Percentiles rank a stretch among this genome's conserved stretches.
Evolutionary conservation across 2,888 invertebrate species (phyloP).

Genomic region (Cryptocheilus praepositus): DNA sequence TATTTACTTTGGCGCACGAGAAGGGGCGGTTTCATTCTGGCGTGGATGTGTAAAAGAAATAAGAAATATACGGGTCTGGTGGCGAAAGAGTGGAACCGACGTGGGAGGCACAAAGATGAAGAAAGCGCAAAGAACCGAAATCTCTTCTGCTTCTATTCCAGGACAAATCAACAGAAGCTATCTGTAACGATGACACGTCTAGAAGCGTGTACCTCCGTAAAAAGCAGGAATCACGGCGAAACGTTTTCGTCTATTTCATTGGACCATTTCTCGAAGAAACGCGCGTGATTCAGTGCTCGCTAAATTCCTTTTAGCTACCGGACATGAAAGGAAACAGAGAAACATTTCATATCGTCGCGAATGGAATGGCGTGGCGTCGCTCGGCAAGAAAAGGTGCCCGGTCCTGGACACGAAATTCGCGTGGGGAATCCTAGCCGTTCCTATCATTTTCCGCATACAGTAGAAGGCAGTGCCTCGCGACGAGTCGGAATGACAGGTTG

Average conservation of each 20-base stretch:
- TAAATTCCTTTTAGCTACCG: too few species aligned
- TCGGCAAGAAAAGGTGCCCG: too few species aligned
- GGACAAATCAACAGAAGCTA: conserved; percentile 36
- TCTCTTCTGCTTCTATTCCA: conserved; percentile 21
- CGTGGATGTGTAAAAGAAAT: not conserved
- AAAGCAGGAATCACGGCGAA: too few species aligned
- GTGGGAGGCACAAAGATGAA: not conserved
- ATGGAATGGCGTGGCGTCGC: conserved; percentile 14
- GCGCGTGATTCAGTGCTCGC: too few species aligned
- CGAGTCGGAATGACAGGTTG: not conserved
- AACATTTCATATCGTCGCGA: not conserved
- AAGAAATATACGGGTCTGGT: conserved; percentile 31
- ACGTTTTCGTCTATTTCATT: not conserved
- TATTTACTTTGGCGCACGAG: conserved; percentile 61
- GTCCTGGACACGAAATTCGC: conserved; percentile 31
- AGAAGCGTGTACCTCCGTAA: conserved; percentile 10
- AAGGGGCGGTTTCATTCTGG: not conserved
- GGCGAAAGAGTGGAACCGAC: conserved; percentile 7
- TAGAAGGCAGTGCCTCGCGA: conserved; percentile 26
- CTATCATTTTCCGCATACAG: conserved; percentile 34
- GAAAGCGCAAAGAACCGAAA: conserved; percentile 40
- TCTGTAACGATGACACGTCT: conserved; percentile 36
- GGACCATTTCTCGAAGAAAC: conserved; percentile 5
- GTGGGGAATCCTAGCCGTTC: conserved; percentile 6
- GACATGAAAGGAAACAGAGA: conserved; percentile 9